Evolutionary conservation across 2,797 vertebrate genomes (phyloP).

Genomic region (Hybognathus amarus): DNA sequence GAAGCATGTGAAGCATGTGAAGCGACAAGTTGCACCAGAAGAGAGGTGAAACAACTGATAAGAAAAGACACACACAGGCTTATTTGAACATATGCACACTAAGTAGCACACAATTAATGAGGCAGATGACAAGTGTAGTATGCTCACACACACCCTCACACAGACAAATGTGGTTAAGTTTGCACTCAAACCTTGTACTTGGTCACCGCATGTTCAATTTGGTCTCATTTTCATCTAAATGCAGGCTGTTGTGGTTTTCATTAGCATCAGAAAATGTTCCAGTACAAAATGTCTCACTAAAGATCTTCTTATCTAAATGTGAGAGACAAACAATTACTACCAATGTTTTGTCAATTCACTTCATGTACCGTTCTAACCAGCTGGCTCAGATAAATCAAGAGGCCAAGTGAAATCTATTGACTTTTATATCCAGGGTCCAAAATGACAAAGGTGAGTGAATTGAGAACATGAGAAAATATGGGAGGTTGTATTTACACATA

Average conservation of each 20-base stretch:
- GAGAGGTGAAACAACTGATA: neutral
- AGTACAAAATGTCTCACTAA: constrained; percentile 21
- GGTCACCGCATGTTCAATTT: constrained; percentile 2
- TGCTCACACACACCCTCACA: neutral
- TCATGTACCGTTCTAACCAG: constrained; percentile 6
- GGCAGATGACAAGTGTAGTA: constrained; percentile 5
- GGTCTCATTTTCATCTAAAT: neutral
- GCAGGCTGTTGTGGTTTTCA: constrained; percentile 8
- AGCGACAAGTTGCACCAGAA: neutral
- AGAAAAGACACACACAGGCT: neutral
- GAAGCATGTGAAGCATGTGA: neutral
- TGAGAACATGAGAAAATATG: neutral
- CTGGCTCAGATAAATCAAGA: constrained; percentile 11
- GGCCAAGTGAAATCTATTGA: neutral
- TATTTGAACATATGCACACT: neutral
- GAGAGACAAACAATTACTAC: constrained; percentile 25
- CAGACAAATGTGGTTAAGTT: neutral
- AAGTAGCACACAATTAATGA: neutral
- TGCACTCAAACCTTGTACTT: constrained; percentile 3
- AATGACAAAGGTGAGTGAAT: neutral
- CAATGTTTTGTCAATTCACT: neutral
- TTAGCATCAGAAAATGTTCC: constrained; percentile 23
- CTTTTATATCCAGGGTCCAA: neutral
- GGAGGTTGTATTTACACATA: neutral
- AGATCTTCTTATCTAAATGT: constrained; percentile 8